phyloP scores from a whole-genome alignment of 2,113 vertebrate genomes.

The Tinamus guttatus region DNA sequence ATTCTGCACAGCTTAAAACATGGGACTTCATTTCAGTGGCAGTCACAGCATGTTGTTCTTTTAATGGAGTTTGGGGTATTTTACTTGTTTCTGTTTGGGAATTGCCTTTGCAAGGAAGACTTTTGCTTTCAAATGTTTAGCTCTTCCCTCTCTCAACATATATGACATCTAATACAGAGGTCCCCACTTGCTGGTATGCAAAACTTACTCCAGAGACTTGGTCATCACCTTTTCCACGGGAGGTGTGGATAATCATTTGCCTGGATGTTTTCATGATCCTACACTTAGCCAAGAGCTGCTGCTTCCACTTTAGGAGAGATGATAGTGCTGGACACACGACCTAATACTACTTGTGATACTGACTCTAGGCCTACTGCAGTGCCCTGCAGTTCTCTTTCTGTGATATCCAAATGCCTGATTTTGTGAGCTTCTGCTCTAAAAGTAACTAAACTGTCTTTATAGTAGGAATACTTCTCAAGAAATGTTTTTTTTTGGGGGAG shows the following conservation, averaged over 20 bases:
- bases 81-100: background rate
- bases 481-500: background rate
- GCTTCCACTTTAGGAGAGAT: background rate
- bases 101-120: background rate
- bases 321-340: background rate
- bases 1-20: background rate
- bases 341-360: background rate
- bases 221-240: background rate
- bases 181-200: background rate
- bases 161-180: background rate
- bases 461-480: background rate
- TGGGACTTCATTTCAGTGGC: background rate
- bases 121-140: background rate
- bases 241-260: background rate
- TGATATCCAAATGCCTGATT: background rate
- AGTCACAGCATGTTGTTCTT: background rate
- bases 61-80: background rate
- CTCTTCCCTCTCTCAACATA: background rate
- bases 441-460: background rate
- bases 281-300: background rate
- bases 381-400: background rate
- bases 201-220: background rate
- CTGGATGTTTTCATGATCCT: background rate
- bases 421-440: fast-evolving
- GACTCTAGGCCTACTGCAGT: background rate